These are phyloP conservation scores for Palloptera scutellata DNA, from an alignment of 2,888 invertebrate species.

Conservation along the genomic window DNA sequence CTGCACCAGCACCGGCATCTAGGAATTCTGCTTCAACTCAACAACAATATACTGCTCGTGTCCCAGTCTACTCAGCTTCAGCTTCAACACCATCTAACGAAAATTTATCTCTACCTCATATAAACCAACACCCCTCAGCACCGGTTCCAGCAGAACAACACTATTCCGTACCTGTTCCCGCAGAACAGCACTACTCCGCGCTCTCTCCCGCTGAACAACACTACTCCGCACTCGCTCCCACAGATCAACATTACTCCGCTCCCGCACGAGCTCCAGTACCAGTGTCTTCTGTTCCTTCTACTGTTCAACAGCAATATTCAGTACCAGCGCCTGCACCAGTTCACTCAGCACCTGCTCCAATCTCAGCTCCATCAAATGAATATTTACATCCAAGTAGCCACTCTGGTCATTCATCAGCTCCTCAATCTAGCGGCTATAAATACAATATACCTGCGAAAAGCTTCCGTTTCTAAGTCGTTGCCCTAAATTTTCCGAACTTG, in stretches of 20 bases:
- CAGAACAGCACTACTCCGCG: not conserved
- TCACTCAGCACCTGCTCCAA: not conserved
- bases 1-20: slow-evolving; percentile 21
- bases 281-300: too few species aligned
- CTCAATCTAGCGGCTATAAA: slow-evolving; percentile 8
- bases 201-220: too few species aligned
- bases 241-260: not conserved
- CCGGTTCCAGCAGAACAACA: not conserved
- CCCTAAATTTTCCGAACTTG: not conserved
- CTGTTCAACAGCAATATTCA: slow-evolving; percentile 1
- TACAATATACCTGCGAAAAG: slow-evolving; percentile 15
- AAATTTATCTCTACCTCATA: too few species aligned
- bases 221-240: not conserved
- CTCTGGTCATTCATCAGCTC: too few species aligned
- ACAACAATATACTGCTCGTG: slow-evolving; percentile 9
- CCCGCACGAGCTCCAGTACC: too few species aligned
- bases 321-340: not conserved
- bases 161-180: too few species aligned
- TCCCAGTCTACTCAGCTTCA: not conserved
- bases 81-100: slow-evolving; percentile 10
- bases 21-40: too few species aligned
- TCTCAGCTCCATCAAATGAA: slow-evolving; percentile 5
- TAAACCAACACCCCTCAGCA: too few species aligned
- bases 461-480: slow-evolving; percentile 13
- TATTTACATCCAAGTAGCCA: too few species aligned